Conservation (phyloP, 2,113 vertebrate genomes). For the Etheostoma spectabile region DNA sequence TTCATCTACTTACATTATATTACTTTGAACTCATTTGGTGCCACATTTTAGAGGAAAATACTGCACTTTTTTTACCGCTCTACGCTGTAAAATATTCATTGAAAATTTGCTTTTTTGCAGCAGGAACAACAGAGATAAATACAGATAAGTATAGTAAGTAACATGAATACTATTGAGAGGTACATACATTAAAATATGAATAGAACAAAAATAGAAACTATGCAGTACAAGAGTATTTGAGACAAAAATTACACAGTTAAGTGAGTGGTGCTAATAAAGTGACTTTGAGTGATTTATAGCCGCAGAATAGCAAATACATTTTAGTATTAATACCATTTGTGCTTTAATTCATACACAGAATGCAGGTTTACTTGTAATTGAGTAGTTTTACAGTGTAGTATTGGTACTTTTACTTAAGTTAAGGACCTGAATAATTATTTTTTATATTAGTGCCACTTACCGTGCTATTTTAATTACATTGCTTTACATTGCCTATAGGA, state of each 20-base stretch:
- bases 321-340: background rate
- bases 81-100: background rate
- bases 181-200: too few relatives aligned
- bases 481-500: slow-evolving; percentile 3
- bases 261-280: too few relatives aligned
- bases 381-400: background rate
- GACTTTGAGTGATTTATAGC: too few relatives aligned
- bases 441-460: background rate
- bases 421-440: background rate
- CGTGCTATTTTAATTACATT: background rate
- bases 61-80: background rate
- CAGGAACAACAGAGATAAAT: too few relatives aligned
- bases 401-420: background rate
- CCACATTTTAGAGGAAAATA: background rate
- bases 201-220: too few relatives aligned
- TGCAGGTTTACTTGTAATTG: background rate
- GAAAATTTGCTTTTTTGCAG: too few relatives aligned
- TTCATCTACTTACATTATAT: too few relatives aligned
- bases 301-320: too few relatives aligned
- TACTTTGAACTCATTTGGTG: background rate
- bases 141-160: too few relatives aligned
- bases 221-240: too few relatives aligned
- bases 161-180: too few relatives aligned
- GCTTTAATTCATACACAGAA: background rate
- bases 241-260: too few relatives aligned